These are phyloP conservation scores for Hyposmocoma kahamanoa DNA, from an alignment of 1,140 invertebrate species.

Conservation along the genomic window DNA sequence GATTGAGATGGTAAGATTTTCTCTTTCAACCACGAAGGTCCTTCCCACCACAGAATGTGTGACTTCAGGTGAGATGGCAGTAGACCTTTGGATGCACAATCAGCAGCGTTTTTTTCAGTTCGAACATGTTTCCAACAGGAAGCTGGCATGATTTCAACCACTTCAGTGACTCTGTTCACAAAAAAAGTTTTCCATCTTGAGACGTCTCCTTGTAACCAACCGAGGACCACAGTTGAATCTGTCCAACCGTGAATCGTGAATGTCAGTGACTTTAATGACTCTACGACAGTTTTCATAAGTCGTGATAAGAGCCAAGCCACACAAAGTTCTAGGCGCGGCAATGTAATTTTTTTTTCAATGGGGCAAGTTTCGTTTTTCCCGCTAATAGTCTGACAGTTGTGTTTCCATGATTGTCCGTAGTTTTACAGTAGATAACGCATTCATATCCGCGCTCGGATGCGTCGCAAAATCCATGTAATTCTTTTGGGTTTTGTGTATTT, in stretches of 20 bases:
- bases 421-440: constrained; percentile 10
- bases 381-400: background rate
- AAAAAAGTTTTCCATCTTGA: constrained; percentile 11
- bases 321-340: constrained; percentile 65
- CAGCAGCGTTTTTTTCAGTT: background rate
- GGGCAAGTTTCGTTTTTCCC: constrained; percentile 5
- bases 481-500: background rate
- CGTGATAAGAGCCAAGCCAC: constrained; percentile 43
- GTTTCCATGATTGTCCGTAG: background rate
- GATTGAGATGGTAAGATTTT: constrained; percentile 2
- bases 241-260: constrained; percentile 28
- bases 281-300: constrained; percentile 21
- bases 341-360: constrained; percentile 1
- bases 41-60: background rate
- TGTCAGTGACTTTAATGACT: background rate
- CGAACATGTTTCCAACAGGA: constrained; percentile 4
- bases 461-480: constrained; percentile 24
- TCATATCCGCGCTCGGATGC: constrained; percentile 17
- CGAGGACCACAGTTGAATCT: constrained; percentile 45
- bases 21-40: background rate
- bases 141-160: background rate
- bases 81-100: background rate
- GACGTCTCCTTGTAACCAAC: constrained; percentile 28
- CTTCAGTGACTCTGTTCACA: background rate
- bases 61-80: background rate